A percentile compares a stretch with the other conserved stretches of the same genome.
These are phyloP conservation scores for Tragelaphus imberbis DNA, from an alignment of 2,113 vertebrate genomes.

Conservation along the genomic window DNA sequence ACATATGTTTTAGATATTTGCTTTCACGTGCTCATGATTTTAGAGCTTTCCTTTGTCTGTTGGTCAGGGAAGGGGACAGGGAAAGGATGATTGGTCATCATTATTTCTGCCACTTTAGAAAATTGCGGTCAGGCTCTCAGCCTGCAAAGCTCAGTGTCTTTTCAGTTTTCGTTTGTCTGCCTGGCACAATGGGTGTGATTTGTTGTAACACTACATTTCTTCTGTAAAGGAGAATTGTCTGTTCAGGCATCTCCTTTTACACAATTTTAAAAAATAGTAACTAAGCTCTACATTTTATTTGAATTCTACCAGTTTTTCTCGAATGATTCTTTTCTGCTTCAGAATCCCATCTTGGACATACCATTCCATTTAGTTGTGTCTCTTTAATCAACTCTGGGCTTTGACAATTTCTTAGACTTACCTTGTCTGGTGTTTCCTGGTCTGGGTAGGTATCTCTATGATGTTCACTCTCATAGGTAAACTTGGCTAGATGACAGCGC, in stretches of 20 bases:
- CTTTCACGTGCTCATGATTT: neutral
- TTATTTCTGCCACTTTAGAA: neutral
- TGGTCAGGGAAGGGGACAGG: neutral
- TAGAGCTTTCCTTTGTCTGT: neutral
- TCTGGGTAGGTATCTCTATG: neutral
- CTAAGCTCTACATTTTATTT: neutral
- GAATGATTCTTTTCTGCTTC: neutral
- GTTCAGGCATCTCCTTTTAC: neutral
- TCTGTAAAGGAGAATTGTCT: neutral
- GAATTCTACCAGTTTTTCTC: neutral
- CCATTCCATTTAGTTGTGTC: neutral
- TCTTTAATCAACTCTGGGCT: neutral
- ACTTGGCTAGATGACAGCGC: too few relatives aligned
- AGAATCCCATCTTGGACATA: neutral
- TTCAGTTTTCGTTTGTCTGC: neutral
- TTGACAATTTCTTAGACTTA: neutral
- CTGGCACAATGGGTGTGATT: neutral
- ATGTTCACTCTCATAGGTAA: neutral
- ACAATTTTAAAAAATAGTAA: neutral
- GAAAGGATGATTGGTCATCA: neutral
- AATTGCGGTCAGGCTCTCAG: neutral
- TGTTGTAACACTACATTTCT: neutral
- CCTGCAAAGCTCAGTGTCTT: neutral
- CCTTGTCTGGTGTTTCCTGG: neutral
- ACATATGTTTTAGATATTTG: neutral